phyloP scores from a whole-genome alignment of 1,140 invertebrate genomes.

The Radopholus similis region DNA sequence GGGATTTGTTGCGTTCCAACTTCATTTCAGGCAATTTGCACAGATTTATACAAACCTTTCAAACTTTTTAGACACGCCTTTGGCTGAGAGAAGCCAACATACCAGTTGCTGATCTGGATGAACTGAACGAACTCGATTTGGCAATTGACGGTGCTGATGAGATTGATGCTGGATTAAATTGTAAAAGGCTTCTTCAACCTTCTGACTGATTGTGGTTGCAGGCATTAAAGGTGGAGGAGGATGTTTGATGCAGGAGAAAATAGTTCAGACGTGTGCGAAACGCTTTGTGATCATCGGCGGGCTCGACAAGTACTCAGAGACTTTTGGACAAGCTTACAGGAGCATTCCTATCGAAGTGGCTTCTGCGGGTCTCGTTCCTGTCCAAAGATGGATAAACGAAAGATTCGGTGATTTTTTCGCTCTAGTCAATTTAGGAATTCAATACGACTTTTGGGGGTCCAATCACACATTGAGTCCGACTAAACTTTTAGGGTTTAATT shows the following conservation, averaged over 20 bases:
- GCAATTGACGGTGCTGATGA: conserved; percentile 40
- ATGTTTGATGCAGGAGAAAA: conserved; percentile 29
- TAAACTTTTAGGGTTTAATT: too few species aligned
- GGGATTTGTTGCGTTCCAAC: conserved; percentile 35
- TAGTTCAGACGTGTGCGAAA: conserved; percentile 21
- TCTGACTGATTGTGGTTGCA: background rate
- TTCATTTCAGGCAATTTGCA: conserved; percentile 27
- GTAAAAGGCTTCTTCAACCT: background rate
- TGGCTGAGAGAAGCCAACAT: conserved; percentile 30
- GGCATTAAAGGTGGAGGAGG: conserved; percentile 40
- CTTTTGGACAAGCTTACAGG: conserved; percentile 21
- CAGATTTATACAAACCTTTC: background rate
- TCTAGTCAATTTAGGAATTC: background rate
- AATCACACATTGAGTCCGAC: too few species aligned
- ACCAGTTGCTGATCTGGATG: conserved; percentile 21
- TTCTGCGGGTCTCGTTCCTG: conserved; percentile 12
- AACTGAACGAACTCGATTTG: conserved; percentile 19
- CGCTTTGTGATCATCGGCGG: conserved; percentile 28
- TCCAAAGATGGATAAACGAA: conserved; percentile 28
- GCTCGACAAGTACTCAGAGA: conserved; percentile 10
- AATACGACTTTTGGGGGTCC: too few species aligned
- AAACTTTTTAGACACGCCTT: conserved; percentile 30
- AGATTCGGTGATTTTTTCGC: conserved; percentile 2
- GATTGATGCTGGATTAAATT: conserved; percentile 31
- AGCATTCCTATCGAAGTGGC: conserved; percentile 33